Base-by-base conservation (phyloP, 2,113 vertebrate species). In the Eudorcas thomsonii region DNA sequence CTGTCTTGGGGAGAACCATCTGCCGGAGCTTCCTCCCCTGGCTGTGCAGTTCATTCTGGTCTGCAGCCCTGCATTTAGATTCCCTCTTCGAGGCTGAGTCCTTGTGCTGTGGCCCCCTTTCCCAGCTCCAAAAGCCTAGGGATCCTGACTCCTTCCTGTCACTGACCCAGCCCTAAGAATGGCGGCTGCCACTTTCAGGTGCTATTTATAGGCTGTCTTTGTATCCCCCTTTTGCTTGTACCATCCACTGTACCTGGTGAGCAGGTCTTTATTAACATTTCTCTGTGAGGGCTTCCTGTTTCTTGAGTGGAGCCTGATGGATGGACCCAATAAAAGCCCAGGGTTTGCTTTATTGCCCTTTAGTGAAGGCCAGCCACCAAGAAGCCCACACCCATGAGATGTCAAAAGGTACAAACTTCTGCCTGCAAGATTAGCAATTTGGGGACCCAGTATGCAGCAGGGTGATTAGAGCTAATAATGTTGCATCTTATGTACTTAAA, bases 41-140 rank as follows among this genome's bases (percentile, higher is more conserved):
- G 14, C 2, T 7, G 3, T 28, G 1, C 25, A 2, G 28, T 30
- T 28, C 54, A 3, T 62, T 43, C 39, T 33, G 9, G 25, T 15
- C 33, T 16, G 81, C 4, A 30, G 28, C 10, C 77, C 7, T 23
- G 28, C 16, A 1, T 5, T 12, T 25, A 16, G 50, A 26, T 23
- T 12, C 4, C 59, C 19, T 1, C 13, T 14, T 43, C 3, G 15
- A 54, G 36, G 10, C 2, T 50, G 36, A 39, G 43, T 78, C 54
- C n/a, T 4, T 10, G 36, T 10, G 67, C 23, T 9, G 0, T 13
- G 16, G 2, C 0, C 50, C 45, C 5, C 33, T 33, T 67, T 36
- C 67, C 13, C 23, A n/a, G 60, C 19, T 43, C n/a, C 55, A 8
- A 5, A 23, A 19, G 77, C 52, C 82, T 82, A 2, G 23, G 8